phyloP scores from a whole-genome alignment of 2,797 vertebrate genomes.

The Crax fasciolata region DNA sequence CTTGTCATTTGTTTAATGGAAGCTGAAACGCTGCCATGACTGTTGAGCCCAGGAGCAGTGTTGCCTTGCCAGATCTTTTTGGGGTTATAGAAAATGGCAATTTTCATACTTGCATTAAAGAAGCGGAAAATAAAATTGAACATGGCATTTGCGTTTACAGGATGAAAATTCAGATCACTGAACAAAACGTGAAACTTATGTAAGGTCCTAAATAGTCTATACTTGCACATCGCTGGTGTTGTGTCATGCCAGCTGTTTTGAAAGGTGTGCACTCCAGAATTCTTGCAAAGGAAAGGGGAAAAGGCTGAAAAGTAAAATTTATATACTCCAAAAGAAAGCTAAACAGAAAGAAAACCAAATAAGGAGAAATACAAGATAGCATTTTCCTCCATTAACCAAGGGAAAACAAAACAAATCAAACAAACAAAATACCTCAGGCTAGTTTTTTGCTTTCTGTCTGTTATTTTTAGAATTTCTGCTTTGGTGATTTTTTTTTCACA shows the following conservation, averaged over 20 bases:
- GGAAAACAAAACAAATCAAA: neutral
- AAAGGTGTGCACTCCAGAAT: neutral
- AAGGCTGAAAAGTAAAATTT: neutral
- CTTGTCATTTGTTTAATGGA: slow-evolving; percentile 79
- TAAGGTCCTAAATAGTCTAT: slow-evolving; percentile 37
- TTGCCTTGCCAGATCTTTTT: slow-evolving; percentile 50
- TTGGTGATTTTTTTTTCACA: neutral
- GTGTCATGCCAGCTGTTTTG: neutral
- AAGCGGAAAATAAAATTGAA: slow-evolving; percentile 65
- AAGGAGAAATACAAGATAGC: neutral
- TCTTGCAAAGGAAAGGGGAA: neutral
- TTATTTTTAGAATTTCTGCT: neutral
- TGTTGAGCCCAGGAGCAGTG: slow-evolving; percentile 47
- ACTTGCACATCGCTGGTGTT: neutral
- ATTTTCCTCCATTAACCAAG: neutral
- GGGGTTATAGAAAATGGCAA: slow-evolving; percentile 70
- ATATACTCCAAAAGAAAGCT: neutral
- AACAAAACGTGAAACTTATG: slow-evolving; percentile 26
- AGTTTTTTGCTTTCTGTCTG: neutral
- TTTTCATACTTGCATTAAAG: slow-evolving; percentile 62
- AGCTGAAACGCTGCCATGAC: slow-evolving; percentile 70
- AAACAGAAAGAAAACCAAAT: neutral
- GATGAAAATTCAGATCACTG: slow-evolving; percentile 69
- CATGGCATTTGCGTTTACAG: slow-evolving; percentile 72
- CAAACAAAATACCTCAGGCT: neutral